Evolutionary conservation across 2,797 vertebrate species (phyloP).

Genomic region (Sebastiscus albofasciatus): DNA sequence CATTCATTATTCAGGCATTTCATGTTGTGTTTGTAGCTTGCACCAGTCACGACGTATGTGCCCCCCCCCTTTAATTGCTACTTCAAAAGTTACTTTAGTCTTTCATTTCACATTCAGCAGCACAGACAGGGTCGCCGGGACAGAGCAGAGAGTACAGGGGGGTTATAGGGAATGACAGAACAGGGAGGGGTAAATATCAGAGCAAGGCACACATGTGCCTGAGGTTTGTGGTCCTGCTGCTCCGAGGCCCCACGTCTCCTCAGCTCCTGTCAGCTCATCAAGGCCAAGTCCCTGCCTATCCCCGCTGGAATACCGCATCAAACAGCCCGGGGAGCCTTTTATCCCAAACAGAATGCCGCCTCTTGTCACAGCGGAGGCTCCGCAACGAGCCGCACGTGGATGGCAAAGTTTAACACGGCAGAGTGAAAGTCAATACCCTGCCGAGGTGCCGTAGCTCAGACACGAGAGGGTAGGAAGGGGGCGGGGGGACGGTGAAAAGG

Average conservation of each 20-base stretch:
- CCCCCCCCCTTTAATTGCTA: constrained; percentile 22
- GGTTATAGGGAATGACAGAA: constrained; percentile 59
- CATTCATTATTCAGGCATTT: constrained; percentile 65
- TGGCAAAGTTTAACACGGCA: constrained; percentile 55
- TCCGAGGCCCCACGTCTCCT: constrained; percentile 66
- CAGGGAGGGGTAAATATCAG: constrained; percentile 64
- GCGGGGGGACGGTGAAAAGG: constrained; percentile 55
- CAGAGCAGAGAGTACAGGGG: background rate
- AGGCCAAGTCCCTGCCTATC: constrained; percentile 57
- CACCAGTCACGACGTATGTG: constrained; percentile 45
- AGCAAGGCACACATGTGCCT: constrained; percentile 33
- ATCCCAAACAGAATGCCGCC: constrained; percentile 66
- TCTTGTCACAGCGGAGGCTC: constrained; percentile 48
- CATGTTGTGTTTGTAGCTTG: constrained; percentile 51
- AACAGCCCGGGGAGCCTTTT: constrained; percentile 71
- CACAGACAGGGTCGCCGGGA: constrained; percentile 44
- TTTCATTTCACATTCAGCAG: constrained; percentile 49
- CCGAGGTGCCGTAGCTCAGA: constrained; percentile 43
- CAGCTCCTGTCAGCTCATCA: constrained; percentile 71
- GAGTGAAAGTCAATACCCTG: constrained; percentile 68
- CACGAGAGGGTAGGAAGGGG: background rate
- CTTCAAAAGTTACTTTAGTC: constrained; percentile 59
- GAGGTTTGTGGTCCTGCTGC: constrained; percentile 69
- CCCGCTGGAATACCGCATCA: constrained; percentile 68
- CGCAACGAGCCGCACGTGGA: constrained; percentile 18